phyloP scores from a whole-genome alignment of 2,888 invertebrate genomes.

The Myopa testacea region DNA sequence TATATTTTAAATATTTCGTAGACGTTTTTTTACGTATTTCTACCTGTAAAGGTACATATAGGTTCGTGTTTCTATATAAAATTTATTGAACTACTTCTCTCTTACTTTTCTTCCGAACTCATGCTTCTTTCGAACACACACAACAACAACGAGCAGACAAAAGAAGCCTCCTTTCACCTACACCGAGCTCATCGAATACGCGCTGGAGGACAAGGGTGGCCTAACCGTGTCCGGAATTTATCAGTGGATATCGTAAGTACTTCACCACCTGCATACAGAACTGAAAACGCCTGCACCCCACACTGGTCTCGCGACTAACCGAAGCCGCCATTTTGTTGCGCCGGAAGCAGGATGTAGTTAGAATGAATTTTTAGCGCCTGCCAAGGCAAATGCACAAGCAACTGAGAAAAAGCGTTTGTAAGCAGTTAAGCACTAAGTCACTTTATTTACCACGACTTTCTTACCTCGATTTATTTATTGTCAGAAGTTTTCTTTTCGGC shows the following conservation, averaged over 20 bases:
- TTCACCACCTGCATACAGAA: not conserved
- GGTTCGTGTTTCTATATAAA: too few relatives aligned
- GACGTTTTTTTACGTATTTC: too few relatives aligned
- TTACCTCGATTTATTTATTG: slow-evolving; percentile 6
- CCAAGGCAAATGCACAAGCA: not conserved
- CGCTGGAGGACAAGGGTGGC: slow-evolving; percentile 86
- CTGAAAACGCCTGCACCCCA: not conserved
- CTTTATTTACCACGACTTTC: too few relatives aligned
- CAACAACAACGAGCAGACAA: slow-evolving; percentile 65
- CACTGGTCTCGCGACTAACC: not conserved
- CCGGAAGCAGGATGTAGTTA: slow-evolving; percentile 58
- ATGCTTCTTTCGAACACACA: too few relatives aligned
- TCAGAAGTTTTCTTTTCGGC: slow-evolving; percentile 9
- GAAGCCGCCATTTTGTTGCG: slow-evolving; percentile 57
- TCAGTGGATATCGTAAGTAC: slow-evolving; percentile 93
- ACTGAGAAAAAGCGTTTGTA: not conserved
- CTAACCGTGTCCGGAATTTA: slow-evolving; percentile 92
- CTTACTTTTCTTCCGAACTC: too few relatives aligned
- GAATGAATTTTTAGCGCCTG: slow-evolving; percentile 53
- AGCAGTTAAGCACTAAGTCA: too few relatives aligned
- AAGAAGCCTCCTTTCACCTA: slow-evolving; percentile 92
- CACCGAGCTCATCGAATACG: slow-evolving; percentile 90
- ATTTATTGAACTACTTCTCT: too few relatives aligned
- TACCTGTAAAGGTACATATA: too few relatives aligned
- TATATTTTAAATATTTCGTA: too few relatives aligned